Percentiles rank a stretch among this genome's conserved stretches.
phyloP scores from a whole-genome alignment of 2,888 invertebrate species.

The Chrysotoxum bicinctum region DNA sequence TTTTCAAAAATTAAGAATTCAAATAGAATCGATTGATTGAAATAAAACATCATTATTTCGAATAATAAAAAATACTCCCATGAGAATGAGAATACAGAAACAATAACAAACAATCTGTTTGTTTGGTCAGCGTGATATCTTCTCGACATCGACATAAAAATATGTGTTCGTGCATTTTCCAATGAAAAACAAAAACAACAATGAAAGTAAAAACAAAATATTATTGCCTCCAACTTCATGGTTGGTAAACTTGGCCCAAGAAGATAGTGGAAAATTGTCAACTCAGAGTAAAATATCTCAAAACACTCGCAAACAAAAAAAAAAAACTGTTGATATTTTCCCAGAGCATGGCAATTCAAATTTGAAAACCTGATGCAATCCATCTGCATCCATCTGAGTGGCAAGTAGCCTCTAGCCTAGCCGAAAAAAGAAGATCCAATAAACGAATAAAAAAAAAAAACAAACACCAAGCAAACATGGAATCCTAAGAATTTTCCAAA shows the following conservation, averaged over 20 bases:
- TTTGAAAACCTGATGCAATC: slow-evolving; percentile 40
- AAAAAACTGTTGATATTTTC: background rate
- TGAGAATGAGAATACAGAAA: background rate
- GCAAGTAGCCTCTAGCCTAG: too few species aligned
- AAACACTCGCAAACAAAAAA: background rate
- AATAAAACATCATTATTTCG: background rate
- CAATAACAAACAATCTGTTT: background rate
- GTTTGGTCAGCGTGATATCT: background rate
- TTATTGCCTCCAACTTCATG: background rate
- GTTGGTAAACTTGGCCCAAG: slow-evolving; percentile 10
- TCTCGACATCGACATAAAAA: background rate
- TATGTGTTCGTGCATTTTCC: background rate
- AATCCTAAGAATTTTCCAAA: slow-evolving; percentile 51
- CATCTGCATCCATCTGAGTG: slow-evolving; percentile 9
- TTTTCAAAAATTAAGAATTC: too few species aligned
- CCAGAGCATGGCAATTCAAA: background rate
- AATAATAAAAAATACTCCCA: slow-evolving; percentile 4
- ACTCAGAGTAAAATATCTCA: background rate
- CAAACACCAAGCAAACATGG: slow-evolving; percentile 31
- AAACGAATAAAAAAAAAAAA: background rate
- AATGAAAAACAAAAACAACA: slow-evolving; percentile 3
- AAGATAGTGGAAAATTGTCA: slow-evolving; percentile 38
- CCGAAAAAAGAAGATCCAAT: slow-evolving; percentile 2
- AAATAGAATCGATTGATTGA: too few species aligned
- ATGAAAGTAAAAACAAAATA: slow-evolving; percentile 13